These are phyloP conservation scores for Xerus inauris DNA, from an alignment of 2,113 vertebrate genomes.

Conservation along the genomic window DNA sequence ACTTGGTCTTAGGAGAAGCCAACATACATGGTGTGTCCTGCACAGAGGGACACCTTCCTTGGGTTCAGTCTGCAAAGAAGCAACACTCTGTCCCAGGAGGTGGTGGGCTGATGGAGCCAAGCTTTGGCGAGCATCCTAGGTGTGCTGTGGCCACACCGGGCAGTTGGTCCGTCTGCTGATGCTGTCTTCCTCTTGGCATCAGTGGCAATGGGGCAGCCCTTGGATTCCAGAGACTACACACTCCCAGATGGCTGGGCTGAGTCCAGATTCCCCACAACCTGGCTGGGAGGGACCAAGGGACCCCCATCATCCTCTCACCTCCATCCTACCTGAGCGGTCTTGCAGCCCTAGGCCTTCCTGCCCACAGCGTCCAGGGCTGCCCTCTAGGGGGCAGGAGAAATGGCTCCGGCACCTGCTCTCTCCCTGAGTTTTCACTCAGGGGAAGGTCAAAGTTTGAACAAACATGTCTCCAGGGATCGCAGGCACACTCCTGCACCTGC, in stretches of 20 bases:
- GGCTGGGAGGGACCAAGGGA: background rate
- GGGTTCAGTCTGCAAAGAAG: background rate
- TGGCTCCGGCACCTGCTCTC: rapidly evolving
- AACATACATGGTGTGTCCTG: background rate
- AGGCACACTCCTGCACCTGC: rapidly evolving
- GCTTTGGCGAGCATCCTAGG: background rate
- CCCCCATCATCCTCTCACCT: too few species aligned
- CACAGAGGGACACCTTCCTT: slow-evolving; percentile 30
- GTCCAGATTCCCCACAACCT: background rate
- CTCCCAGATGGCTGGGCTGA: rapidly evolving
- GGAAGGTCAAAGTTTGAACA: background rate
- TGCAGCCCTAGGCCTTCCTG: background rate
- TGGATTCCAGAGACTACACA: background rate
- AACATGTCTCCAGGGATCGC: rapidly evolving
- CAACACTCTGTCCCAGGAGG: background rate
- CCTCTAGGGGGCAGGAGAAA: background rate
- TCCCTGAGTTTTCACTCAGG: background rate
- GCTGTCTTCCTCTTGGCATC: background rate
- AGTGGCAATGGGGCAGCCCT: background rate
- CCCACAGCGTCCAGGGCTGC: background rate
- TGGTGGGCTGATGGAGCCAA: background rate
- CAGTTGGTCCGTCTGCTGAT: background rate
- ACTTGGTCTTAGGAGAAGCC: slow-evolving; percentile 29
- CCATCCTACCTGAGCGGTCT: rapidly evolving
- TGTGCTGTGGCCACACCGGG: rapidly evolving